Evolutionary conservation across 1,140 invertebrate genomes (phyloP).

Genomic region (Brachionus calyciflorus): DNA sequence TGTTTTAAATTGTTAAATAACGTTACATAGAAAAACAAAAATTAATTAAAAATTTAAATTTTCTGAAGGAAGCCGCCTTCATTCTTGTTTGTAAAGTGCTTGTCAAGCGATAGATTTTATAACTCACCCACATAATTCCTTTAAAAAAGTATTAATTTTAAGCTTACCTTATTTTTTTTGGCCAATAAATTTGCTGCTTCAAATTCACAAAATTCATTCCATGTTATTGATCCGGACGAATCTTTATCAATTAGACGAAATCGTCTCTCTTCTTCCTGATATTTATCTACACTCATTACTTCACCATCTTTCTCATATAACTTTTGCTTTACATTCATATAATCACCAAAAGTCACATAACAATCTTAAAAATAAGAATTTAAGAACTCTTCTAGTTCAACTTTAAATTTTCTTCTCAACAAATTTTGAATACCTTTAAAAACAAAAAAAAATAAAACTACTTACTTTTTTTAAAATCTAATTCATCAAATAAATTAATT

Average conservation of each 20-base stretch:
- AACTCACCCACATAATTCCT: not conserved
- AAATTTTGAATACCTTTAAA: too few relatives aligned
- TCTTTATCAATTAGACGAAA: constrained; percentile 27
- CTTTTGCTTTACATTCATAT: constrained; percentile 17
- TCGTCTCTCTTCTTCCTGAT: constrained; percentile 13
- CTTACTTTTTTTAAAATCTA: constrained; percentile 40
- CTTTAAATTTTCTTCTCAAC: too few relatives aligned
- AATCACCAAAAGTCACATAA: constrained; percentile 36
- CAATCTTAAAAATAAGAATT: not conserved
- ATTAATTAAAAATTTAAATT: not conserved
- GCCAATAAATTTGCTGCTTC: constrained; percentile 18
- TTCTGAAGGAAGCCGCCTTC: too few relatives aligned
- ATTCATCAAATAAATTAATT: constrained; percentile 20
- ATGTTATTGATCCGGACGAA: constrained; percentile 10
- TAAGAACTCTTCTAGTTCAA: too few relatives aligned
- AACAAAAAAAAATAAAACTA: not conserved
- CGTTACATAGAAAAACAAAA: too few relatives aligned
- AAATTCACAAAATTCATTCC: constrained; percentile 40
- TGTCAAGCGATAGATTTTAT: not conserved
- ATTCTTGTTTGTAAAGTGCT: too few relatives aligned
- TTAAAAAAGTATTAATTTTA: not conserved
- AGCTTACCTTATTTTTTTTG: constrained; percentile 35
- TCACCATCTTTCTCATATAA: constrained; percentile 8
- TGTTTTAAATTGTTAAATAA: too few relatives aligned
- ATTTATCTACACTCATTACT: constrained; percentile 6